Percentiles rank a stretch among this genome's conserved stretches.
Conservation (phyloP, 2,888 invertebrate species). For the Drosophila mulleri region DNA sequence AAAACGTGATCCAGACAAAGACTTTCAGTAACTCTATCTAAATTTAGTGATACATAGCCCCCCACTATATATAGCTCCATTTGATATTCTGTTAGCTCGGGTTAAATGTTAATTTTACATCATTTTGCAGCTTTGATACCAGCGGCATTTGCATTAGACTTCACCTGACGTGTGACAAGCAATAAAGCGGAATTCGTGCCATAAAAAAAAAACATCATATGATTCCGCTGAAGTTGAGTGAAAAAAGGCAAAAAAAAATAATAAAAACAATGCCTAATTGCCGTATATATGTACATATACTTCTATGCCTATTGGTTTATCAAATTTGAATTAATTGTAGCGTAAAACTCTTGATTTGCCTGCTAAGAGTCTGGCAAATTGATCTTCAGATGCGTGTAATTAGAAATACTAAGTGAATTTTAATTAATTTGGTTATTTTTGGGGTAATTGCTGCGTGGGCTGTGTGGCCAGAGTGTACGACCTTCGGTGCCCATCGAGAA, state of each 20-base stretch:
- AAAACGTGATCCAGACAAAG: too few relatives aligned
- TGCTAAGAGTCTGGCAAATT: not conserved
- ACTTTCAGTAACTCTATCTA: not conserved
- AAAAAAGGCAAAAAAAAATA: not conserved
- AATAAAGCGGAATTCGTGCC: conserved; percentile 7
- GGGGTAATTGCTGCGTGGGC: conserved; percentile 2
- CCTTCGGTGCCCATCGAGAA: conserved; percentile 48
- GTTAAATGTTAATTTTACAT: not conserved
- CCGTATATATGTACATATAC: not conserved
- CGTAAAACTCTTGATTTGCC: not conserved
- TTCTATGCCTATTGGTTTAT: not conserved
- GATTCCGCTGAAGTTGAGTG: conserved; percentile 18
- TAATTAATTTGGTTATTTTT: conserved; percentile 7
- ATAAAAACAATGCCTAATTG: not conserved
- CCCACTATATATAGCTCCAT: not conserved
- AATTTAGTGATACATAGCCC: not conserved
- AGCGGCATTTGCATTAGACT: conserved; percentile 4
- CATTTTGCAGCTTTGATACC: not conserved
- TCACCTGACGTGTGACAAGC: conserved; percentile 14
- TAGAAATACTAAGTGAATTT: conserved; percentile 8
- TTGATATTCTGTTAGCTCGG: not conserved
- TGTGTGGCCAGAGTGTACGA: conserved; percentile 35
- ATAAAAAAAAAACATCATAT: conserved; percentile 7
- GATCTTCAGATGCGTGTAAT: conserved; percentile 5
- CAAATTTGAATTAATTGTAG: not conserved